Base-by-base conservation (phyloP, 2,888 invertebrate genomes). In the Eristalis pertinax region DNA sequence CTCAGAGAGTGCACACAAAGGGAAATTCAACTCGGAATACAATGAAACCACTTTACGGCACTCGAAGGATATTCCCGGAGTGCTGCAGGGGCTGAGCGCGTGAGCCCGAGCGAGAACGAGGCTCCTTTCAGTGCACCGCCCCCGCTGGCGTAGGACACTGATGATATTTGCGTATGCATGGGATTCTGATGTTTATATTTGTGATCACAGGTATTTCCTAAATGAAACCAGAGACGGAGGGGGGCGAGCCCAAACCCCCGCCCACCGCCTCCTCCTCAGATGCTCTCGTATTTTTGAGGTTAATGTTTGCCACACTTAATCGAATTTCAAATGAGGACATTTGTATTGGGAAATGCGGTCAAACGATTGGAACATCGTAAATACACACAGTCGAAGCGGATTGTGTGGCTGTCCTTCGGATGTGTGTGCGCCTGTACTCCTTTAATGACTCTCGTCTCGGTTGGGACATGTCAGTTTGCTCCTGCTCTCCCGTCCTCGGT, bases 251-350 rank as follows among this genome's bases (percentile, higher is more conserved):
- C 15, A 10, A 4, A 0, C 4, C 56, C 4, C 4, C 13, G 0
- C 32, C 4, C 24, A 50, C 73, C 4, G 50, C 32, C 19, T 1
- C 13, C 1, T 5, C 11, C 15, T 24, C n/a, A n/a, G n/a, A n/a
- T n/a, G n/a, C 35, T 58, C 73, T 75, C 74, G 79, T 87, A 56
- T 76, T 73, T 83, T 84, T 87, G 84, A 76, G 87, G 84, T 87
- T 87, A 87, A 75, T 87, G 87, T 87, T 84, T 87, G 84, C 87
- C 83, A 70, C 86, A 73, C 79, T 79, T 87, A 87, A 87, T 84
- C 87, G 87, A 87, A 87, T 87, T 87, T 80, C 87, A 76, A 87
- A 87, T 87, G 73, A 87, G 79, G 62, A 58, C 79, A 79, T 87
- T 84, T 87, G 84, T 87, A 87, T 84, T 76, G 84, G 75, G 72